These are phyloP conservation scores for Baronia brevicornis DNA, from an alignment of 2,888 invertebrate species.

Conservation along the genomic window DNA sequence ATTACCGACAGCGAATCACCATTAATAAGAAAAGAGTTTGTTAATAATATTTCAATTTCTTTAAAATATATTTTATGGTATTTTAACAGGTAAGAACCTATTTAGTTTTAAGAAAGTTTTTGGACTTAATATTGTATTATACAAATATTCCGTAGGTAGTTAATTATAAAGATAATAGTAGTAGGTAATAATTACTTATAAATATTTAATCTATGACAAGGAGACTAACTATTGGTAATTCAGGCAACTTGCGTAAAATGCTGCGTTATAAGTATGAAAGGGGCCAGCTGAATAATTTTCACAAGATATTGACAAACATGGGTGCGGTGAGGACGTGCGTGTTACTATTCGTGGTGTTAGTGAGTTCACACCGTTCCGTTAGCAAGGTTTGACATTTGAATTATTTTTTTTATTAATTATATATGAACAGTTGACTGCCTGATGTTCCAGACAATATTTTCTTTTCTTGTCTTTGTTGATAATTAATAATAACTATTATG, in stretches of 20 bases:
- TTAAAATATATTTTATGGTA: too few species aligned
- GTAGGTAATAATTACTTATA: not conserved
- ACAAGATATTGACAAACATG: conserved; percentile 52
- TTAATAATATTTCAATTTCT: too few species aligned
- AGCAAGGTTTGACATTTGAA: conserved; percentile 56
- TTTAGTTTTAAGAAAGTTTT: too few species aligned
- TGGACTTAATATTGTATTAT: too few species aligned
- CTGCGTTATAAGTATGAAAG: conserved; percentile 58
- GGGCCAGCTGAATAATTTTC: conserved; percentile 42
- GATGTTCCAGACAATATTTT: too few species aligned
- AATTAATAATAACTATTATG: too few species aligned
- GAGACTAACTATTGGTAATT: conserved; percentile 37
- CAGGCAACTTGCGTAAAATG: conserved; percentile 53
- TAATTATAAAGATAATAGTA: not conserved
- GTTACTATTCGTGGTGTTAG: conserved; percentile 37
- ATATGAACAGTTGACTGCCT: too few species aligned
- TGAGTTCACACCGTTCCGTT: conserved; percentile 38
- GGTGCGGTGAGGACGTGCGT: conserved; percentile 42
- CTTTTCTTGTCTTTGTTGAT: too few species aligned
- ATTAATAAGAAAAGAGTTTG: too few species aligned
- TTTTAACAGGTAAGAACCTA: too few species aligned
- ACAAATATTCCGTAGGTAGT: not conserved
- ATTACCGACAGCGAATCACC: too few species aligned
- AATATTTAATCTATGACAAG: conserved; percentile 35
- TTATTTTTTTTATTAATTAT: conserved; percentile 14